phyloP scores from a whole-genome alignment of 2,113 vertebrate genomes.

The Psittacula cyanocephala region DNA sequence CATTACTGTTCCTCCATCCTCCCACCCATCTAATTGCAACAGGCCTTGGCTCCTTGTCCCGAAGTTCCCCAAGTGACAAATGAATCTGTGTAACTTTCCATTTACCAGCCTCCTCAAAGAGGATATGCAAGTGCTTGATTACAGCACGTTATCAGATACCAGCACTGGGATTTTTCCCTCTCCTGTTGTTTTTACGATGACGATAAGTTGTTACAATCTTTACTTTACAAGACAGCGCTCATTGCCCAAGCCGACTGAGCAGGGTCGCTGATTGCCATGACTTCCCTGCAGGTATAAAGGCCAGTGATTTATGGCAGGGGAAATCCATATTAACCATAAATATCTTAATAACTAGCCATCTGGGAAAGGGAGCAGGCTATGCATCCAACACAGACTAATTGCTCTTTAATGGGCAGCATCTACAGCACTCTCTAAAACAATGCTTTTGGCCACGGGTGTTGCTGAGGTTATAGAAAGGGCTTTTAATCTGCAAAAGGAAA shows the following conservation, averaged over 20 bases:
- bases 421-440: neutral
- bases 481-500: constrained; percentile 35
- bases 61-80: neutral
- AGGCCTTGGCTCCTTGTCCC: neutral
- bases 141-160: constrained; percentile 12
- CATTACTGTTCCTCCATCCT: neutral
- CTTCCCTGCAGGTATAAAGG: constrained; percentile 60
- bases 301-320: constrained; percentile 37
- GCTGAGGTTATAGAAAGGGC: constrained; percentile 16
- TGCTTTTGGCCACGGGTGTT: neutral
- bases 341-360: constrained; percentile 53
- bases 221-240: constrained; percentile 21
- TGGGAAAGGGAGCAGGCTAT: neutral
- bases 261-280: constrained; percentile 18
- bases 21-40: neutral
- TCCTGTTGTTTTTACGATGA: constrained; percentile 48
- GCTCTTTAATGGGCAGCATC: constrained; percentile 41
- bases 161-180: constrained; percentile 41
- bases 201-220: constrained; percentile 37
- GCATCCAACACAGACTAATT: constrained; percentile 20
- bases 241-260: neutral
- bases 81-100: neutral
- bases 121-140: constrained; percentile 16
- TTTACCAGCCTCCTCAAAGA: neutral
- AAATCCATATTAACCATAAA: constrained; percentile 66